Conservation (phyloP, 2,113 vertebrate species). For the Tonatia bakeri region DNA sequence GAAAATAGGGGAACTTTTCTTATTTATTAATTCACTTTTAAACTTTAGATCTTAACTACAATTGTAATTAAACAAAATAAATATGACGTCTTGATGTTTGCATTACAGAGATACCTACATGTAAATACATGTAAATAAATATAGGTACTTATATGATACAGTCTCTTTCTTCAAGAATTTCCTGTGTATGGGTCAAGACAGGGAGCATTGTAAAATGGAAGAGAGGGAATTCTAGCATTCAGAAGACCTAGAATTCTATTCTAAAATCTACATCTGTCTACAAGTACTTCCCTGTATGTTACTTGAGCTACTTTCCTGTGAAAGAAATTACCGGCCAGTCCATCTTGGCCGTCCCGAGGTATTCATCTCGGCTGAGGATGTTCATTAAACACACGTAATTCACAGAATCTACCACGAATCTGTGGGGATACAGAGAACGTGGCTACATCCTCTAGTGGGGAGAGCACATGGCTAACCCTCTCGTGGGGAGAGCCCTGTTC, state of each 20-base stretch:
- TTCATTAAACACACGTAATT: no score
- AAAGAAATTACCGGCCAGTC: no score
- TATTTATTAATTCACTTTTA: constrained; percentile 22
- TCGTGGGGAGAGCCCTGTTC: no score
- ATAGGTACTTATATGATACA: neutral
- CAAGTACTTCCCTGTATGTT: neutral
- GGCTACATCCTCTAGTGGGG: no score
- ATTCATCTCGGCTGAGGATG: no score
- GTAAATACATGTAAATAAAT: constrained; percentile 34
- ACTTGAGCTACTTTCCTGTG: neutral
- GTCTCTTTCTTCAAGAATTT: constrained; percentile 20
- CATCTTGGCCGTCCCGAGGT: no score
- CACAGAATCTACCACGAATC: no score
- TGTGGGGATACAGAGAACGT: no score
- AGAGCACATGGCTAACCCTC: no score
- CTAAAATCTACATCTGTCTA: neutral
- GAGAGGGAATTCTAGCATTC: neutral
- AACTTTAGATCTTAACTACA: constrained; percentile 29
- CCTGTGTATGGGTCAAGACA: neutral
- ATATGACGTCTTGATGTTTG: constrained; percentile 5
- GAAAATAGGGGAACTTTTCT: neutral
- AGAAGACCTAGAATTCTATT: neutral
- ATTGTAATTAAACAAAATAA: neutral
- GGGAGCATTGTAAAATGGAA: neutral
- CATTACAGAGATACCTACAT: neutral